Evolutionary conservation across 1,140 invertebrate genomes (phyloP).

Genomic region (Zaprionus vittiger): DNA sequence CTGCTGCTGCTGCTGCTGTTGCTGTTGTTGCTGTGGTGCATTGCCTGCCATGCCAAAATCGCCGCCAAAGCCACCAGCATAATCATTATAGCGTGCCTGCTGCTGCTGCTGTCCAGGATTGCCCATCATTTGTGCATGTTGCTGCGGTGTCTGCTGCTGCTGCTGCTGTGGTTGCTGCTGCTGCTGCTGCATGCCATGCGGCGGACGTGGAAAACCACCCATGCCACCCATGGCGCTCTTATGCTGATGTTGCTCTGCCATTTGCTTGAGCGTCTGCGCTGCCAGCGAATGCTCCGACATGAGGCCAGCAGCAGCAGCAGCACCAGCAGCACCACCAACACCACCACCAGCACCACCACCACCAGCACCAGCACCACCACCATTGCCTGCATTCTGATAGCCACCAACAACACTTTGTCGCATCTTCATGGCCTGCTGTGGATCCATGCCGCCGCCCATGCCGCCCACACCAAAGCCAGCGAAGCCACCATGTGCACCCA

Average conservation of each 20-base stretch:
- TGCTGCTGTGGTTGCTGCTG: slow-evolving; percentile 55
- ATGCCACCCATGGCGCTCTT: slow-evolving; percentile 88
- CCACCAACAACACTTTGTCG: slow-evolving; percentile 42
- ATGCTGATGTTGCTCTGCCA: slow-evolving; percentile 98
- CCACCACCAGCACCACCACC: slow-evolving; percentile 61
- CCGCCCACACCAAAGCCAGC: slow-evolving; percentile 49
- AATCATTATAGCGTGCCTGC: slow-evolving; percentile 77
- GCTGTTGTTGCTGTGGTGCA: slow-evolving; percentile 54
- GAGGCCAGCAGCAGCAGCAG: slow-evolving; percentile 51
- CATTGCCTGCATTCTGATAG: slow-evolving; percentile 62
- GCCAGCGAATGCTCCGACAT: slow-evolving; percentile 92
- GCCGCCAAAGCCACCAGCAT: slow-evolving; percentile 69
- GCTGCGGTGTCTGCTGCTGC: slow-evolving; percentile 52
- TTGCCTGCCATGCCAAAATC: slow-evolving; percentile 72
- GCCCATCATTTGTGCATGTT: slow-evolving; percentile 61
- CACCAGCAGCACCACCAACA: slow-evolving; percentile 29
- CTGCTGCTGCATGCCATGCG: slow-evolving; percentile 67
- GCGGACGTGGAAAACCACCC: slow-evolving; percentile 77
- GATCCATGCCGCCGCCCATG: slow-evolving; percentile 49
- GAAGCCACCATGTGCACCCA: slow-evolving; percentile 66
- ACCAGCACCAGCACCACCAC: slow-evolving; percentile 63
- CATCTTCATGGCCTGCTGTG: slow-evolving; percentile 64
- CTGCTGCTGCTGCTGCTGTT: slow-evolving; percentile 78
- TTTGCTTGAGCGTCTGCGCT: slow-evolving; percentile 96
- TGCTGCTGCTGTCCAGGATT: slow-evolving; percentile 45